A percentile compares a stretch with the other conserved stretches of the same genome.
phyloP scores from a whole-genome alignment of 2,797 vertebrate genomes.

The Mastacembelus armatus region DNA sequence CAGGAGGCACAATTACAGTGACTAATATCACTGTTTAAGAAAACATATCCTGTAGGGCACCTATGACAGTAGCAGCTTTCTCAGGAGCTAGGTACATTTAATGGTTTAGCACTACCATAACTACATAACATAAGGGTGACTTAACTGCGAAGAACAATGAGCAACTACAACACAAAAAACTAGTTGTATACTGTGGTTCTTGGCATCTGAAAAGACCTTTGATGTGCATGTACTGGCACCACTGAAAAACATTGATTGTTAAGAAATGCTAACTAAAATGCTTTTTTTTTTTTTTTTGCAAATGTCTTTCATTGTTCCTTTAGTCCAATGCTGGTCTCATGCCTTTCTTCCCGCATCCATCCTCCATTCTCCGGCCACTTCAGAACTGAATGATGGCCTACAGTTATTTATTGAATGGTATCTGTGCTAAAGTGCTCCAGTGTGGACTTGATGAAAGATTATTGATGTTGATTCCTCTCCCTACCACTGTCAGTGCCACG shows the following conservation, averaged over 20 bases:
- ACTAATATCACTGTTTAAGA: too few relatives aligned
- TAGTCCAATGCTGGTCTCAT: conserved; percentile 7
- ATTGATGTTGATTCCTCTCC: conserved; percentile 85
- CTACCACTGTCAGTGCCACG: conserved; percentile 77
- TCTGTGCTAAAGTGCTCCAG: conserved; percentile 75
- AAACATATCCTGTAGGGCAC: background rate
- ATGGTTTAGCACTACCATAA: background rate
- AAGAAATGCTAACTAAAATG: background rate
- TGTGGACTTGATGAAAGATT: conserved; percentile 86
- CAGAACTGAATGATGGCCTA: conserved; percentile 78
- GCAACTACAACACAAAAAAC: background rate
- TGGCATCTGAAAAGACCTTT: background rate
- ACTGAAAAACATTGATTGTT: background rate
- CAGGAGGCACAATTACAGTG: background rate
- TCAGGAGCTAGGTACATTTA: background rate
- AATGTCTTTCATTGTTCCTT: conserved; percentile 8
- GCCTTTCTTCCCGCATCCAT: conserved; percentile 34
- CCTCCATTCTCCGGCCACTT: conserved; percentile 59
- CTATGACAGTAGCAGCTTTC: background rate
- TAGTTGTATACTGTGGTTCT: background rate
- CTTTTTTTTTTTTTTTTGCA: conserved; percentile 1
- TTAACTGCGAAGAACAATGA: background rate
- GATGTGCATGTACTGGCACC: too few relatives aligned
- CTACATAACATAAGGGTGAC: background rate
- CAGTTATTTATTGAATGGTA: conserved; percentile 84